Conservation (phyloP, 2,888 invertebrate genomes). For the Epinotia ramella region DNA sequence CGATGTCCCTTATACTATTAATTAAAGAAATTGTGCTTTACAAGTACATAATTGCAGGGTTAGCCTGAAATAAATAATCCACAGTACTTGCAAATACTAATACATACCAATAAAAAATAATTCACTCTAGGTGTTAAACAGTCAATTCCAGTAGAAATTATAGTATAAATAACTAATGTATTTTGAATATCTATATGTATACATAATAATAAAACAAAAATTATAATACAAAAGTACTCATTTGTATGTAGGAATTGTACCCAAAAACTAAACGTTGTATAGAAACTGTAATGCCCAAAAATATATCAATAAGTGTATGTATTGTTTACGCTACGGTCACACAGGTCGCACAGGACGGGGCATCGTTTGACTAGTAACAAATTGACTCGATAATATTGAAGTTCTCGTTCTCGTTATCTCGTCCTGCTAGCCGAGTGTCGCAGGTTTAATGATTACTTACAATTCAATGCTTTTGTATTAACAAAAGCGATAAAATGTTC, state of each 20-base stretch:
- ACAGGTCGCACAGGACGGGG: neutral
- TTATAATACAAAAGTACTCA: neutral
- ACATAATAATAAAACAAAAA: conserved; percentile 4
- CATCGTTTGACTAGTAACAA: neutral
- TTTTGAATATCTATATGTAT: conserved; percentile 38
- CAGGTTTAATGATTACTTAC: too few species aligned
- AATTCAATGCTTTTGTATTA: too few species aligned
- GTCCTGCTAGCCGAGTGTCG: too few species aligned
- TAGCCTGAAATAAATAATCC: too few species aligned
- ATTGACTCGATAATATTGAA: too few species aligned
- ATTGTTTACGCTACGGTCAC: neutral
- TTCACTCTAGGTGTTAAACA: neutral
- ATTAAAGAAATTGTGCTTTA: too few species aligned
- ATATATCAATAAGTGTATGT: neutral
- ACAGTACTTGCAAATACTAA: neutral
- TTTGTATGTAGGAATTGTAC: conserved; percentile 33
- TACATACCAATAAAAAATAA: neutral
- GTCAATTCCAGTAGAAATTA: conserved; percentile 30
- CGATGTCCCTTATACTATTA: conserved; percentile 10
- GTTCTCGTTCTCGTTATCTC: too few species aligned
- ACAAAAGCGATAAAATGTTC: neutral
- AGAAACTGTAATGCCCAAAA: neutral
- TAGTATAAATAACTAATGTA: conserved; percentile 17
- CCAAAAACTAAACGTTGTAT: neutral
- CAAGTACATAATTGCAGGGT: too few species aligned